Conservation (phyloP, 2,888 invertebrate genomes). For the Pandemis corylana region DNA sequence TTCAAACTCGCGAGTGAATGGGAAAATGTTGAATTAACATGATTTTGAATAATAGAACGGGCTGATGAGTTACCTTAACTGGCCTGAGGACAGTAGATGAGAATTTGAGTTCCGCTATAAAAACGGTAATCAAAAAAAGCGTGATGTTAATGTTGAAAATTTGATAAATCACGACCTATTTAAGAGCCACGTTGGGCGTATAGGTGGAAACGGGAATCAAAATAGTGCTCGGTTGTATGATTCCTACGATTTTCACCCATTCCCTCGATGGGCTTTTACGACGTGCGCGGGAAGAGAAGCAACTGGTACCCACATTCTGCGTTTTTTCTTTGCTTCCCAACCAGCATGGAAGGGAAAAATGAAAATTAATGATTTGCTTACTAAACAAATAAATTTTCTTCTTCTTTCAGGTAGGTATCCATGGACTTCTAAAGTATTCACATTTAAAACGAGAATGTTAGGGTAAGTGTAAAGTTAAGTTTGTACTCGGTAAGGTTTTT, state of each 20-base stretch:
- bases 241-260: too few relatives aligned
- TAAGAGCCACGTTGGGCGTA: too few relatives aligned
- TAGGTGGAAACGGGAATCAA: too few relatives aligned
- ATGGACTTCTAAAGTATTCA: neutral
- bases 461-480: neutral
- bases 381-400: neutral
- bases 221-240: too few relatives aligned
- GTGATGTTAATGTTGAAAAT: neutral
- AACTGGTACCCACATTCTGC: too few relatives aligned
- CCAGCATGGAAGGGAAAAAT: too few relatives aligned
- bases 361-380: neutral
- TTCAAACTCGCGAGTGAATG: slow-evolving; percentile 23
- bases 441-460: neutral
- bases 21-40: slow-evolving; percentile 18
- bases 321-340: too few relatives aligned
- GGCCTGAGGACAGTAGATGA: neutral
- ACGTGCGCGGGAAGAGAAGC: too few relatives aligned
- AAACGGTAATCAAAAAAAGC: neutral
- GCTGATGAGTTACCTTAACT: neutral
- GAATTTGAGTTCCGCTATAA: neutral
- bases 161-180: neutral
- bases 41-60: slow-evolving; percentile 6
- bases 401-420: neutral
- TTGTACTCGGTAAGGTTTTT: neutral
- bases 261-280: too few relatives aligned